Evolutionary conservation across 2,113 vertebrate species (phyloP), one percentile per base, ranked within the genome.

Genomic region (Tetrax tetrax): DNA sequence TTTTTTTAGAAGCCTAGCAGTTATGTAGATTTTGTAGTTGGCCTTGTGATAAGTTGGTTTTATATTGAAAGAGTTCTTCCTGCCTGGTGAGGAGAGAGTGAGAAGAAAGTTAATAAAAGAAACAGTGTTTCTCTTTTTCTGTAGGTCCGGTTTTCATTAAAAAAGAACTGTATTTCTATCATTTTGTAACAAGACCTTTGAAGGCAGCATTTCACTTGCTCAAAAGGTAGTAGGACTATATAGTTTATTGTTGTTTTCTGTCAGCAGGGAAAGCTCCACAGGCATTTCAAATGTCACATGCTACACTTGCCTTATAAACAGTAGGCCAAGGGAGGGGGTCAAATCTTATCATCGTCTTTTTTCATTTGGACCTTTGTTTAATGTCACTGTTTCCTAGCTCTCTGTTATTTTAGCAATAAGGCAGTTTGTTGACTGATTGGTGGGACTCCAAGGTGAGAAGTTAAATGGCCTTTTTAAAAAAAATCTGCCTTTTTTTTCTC

Each of bases 151-250:
- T 94, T 87, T 82, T 89, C 45, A 65, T 74, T 74, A 72, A 87
- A 66, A 66, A 82, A 54, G 41, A 78, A 24, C 20, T 71, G 6
- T 79, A 60, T 66, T 96, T 89, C 14, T 84, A 47, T 89, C 50
- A 79, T 87, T 95, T 56, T 63, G 29, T 91, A 84, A 38, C 57
- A 82, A 78, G 65, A 75, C 41, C 74, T 94, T 86, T 93, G 87
- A 79, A 91, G 54, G 65, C 48, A 84, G 24, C 25, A 18, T 94
- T 96, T 92, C 43, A 15, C 74, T 85, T 84, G 50, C n/a, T 60
- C 48, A 68, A 79, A 78, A 53, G 45, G 12, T 60, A 27, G 57
- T 65, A 41, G 57, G 51, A 5, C 27, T 64, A 6, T 71, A 37
- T 31, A 59, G 24, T 75, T 95, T 84, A 70, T 86, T 92, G 83